Percentiles rank a stretch among this genome's conserved stretches.
phyloP scores from a whole-genome alignment of 1,140 invertebrate species.

The Ostrea edulis region DNA sequence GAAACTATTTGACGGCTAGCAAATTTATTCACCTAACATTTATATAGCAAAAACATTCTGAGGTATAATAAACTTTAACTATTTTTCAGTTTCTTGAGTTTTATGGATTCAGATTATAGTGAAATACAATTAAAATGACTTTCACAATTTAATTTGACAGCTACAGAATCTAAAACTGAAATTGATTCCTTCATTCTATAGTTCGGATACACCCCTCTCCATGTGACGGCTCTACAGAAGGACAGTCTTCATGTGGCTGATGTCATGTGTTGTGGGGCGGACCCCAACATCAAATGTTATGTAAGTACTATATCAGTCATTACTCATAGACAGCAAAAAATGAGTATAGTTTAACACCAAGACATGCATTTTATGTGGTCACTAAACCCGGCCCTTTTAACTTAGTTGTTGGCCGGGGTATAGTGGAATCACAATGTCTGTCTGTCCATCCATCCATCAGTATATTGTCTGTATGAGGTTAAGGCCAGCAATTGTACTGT shows the following conservation, averaged over 20 bases:
- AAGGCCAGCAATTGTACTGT: too few relatives aligned
- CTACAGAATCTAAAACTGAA: not conserved
- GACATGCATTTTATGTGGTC: not conserved
- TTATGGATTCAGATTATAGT: too few relatives aligned
- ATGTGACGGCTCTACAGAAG: constrained; percentile 72
- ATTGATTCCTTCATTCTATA: constrained; percentile 35
- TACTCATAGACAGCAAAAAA: not conserved
- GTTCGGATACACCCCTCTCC: constrained; percentile 75
- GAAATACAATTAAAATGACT: too few relatives aligned
- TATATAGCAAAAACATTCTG: too few relatives aligned
- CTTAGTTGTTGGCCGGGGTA: not conserved
- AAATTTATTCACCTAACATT: too few relatives aligned
- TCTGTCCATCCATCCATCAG: too few relatives aligned
- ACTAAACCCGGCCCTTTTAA: not conserved
- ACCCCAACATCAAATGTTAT: constrained; percentile 63
- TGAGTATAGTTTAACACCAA: not conserved
- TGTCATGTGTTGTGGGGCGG: constrained; percentile 70
- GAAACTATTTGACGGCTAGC: too few relatives aligned
- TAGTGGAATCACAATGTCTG: too few relatives aligned
- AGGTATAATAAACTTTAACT: too few relatives aligned
- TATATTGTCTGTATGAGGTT: too few relatives aligned
- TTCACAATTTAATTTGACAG: not conserved
- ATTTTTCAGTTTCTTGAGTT: too few relatives aligned
- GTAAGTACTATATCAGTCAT: not conserved
- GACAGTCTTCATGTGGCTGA: constrained; percentile 73